Conservation (phyloP, 2,888 invertebrate species). For the Noctua janthe region DNA sequence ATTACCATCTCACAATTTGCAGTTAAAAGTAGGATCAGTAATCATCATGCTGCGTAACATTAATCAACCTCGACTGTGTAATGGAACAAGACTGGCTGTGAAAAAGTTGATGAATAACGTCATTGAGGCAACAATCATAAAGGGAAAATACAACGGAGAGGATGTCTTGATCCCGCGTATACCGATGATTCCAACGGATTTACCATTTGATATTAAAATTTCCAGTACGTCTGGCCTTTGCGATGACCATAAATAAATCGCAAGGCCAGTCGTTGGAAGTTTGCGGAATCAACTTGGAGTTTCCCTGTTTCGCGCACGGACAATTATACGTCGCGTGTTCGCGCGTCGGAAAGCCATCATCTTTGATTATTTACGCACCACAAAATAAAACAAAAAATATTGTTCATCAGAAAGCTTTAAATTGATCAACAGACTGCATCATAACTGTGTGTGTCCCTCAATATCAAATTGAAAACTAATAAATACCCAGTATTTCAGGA, state of each 20-base stretch:
- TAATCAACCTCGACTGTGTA: not conserved
- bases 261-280: not conserved
- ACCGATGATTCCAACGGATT: constrained; percentile 11
- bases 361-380: not conserved
- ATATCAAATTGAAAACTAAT: too few species aligned
- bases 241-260: too few species aligned
- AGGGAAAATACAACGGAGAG: constrained; percentile 15
- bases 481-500: not conserved
- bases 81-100: constrained; percentile 10
- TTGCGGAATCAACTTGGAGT: not conserved
- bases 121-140: constrained; percentile 11
- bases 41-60: too few species aligned
- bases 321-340: not conserved
- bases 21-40: too few species aligned
- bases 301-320: not conserved
- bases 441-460: too few species aligned
- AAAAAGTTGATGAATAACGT: constrained; percentile 25
- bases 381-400: not conserved
- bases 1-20: too few species aligned
- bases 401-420: not conserved
- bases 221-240: not conserved
- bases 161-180: constrained; percentile 13
- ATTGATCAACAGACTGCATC: too few species aligned
- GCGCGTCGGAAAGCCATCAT: not conserved
- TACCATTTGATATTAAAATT: constrained; percentile 1